phyloP scores from a whole-genome alignment of 2,797 vertebrate species.

The Falco concolor region DNA sequence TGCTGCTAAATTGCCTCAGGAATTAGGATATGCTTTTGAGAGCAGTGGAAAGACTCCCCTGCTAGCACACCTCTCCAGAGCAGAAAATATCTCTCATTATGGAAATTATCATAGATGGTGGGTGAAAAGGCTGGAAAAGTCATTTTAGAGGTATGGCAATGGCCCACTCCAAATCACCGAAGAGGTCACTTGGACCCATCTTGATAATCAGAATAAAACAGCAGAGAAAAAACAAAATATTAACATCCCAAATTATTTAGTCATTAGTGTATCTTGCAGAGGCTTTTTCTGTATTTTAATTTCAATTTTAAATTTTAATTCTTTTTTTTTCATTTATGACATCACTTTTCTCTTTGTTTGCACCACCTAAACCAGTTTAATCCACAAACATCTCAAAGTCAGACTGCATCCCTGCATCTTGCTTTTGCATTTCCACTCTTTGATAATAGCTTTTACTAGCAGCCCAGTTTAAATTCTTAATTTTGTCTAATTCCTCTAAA shows the following conservation, averaged over 20 bases:
- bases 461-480: slow-evolving; percentile 47
- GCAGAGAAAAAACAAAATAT: not conserved
- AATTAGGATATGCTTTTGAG: not conserved
- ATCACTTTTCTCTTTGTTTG: not conserved
- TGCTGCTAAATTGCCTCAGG: not conserved
- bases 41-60: not conserved
- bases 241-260: not conserved
- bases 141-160: not conserved
- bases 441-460: not conserved
- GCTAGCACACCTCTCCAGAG: not conserved
- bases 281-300: not conserved
- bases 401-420: not conserved
- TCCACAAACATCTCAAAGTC: not conserved
- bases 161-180: not conserved
- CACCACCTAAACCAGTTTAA: not conserved
- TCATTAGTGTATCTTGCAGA: not conserved
- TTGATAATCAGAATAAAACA: not conserved
- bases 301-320: not conserved
- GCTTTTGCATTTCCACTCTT: not conserved
- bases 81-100: not conserved
- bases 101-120: not conserved
- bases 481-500: slow-evolving; percentile 55
- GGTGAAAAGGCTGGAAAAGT: not conserved
- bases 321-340: not conserved
- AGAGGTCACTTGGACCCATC: not conserved